phyloP scores from a whole-genome alignment of 2,888 invertebrate species.

The Agonopterix alstromeriana region DNA sequence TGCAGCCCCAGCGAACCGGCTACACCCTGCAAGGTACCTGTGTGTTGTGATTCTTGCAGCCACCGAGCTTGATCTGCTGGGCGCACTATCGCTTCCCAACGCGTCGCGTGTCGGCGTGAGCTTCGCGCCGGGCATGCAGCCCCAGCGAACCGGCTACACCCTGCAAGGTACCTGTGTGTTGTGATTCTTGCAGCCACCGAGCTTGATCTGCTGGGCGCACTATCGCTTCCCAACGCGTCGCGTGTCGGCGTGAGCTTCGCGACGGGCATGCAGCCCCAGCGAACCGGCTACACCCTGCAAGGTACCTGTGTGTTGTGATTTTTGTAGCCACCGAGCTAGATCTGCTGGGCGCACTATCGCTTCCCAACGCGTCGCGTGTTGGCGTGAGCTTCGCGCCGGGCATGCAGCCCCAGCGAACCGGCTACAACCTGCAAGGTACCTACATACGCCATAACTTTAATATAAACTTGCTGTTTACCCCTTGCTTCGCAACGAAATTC shows the following conservation, averaged over 20 bases:
- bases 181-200: slow-evolving; percentile 77
- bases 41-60: slow-evolving; percentile 63
- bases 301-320: slow-evolving; percentile 56
- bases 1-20: slow-evolving; percentile 83
- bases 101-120: slow-evolving; percentile 83
- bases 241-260: slow-evolving; percentile 82
- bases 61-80: slow-evolving; percentile 86
- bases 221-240: slow-evolving; percentile 86
- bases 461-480: too few relatives aligned
- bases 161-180: slow-evolving; percentile 78
- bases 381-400: slow-evolving; percentile 73
- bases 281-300: slow-evolving; percentile 84
- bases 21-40: slow-evolving; percentile 83
- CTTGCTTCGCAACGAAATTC: too few relatives aligned
- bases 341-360: not conserved
- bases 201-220: slow-evolving; percentile 87
- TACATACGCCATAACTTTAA: too few relatives aligned
- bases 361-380: not conserved
- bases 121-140: slow-evolving; percentile 80
- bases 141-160: slow-evolving; percentile 83
- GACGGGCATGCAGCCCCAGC: slow-evolving; percentile 81
- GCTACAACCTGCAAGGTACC: slow-evolving; percentile 84
- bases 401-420: slow-evolving; percentile 82
- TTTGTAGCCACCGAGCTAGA: not conserved
- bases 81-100: slow-evolving; percentile 87